Evolutionary conservation across 1,140 invertebrate genomes (phyloP).

Genomic region (Pectinophora gossypiella): DNA sequence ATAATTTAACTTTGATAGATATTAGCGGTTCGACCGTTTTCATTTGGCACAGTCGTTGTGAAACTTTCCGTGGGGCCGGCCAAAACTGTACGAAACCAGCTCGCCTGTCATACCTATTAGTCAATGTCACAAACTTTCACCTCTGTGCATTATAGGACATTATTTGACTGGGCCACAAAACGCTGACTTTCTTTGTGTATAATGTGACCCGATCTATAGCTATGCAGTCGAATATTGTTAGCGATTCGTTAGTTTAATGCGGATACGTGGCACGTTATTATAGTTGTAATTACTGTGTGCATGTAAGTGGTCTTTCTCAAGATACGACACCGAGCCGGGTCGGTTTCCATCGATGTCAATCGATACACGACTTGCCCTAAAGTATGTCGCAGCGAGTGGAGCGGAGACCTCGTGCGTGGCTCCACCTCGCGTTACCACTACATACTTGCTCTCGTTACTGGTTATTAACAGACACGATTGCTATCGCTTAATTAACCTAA

Average conservation of each 20-base stretch:
- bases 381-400: slow-evolving; percentile 20
- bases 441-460: neutral
- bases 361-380: slow-evolving; percentile 21
- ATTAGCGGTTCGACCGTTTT: slow-evolving; percentile 6
- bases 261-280: too few species aligned
- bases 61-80: slow-evolving; percentile 6
- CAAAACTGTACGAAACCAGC: slow-evolving; percentile 23
- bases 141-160: slow-evolving; percentile 33
- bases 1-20: neutral
- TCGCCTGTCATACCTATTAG: slow-evolving; percentile 39
- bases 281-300: too few species aligned
- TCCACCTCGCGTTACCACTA: neutral
- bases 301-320: neutral
- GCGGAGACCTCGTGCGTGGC: neutral
- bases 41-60: slow-evolving; percentile 21
- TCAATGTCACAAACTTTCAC: slow-evolving; percentile 58
- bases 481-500: slow-evolving; percentile 1
- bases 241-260: too few species aligned
- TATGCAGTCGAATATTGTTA: too few species aligned
- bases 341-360: slow-evolving; percentile 35
- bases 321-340: slow-evolving; percentile 20
- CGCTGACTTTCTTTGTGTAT: slow-evolving; percentile 11
- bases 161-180: slow-evolving; percentile 27
- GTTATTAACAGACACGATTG: neutral
- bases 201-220: too few species aligned